Evolutionary conservation across 2,888 invertebrate genomes (phyloP), one percentile per base, ranked within the genome.

Genomic region (Metopia argyrocephala): DNA sequence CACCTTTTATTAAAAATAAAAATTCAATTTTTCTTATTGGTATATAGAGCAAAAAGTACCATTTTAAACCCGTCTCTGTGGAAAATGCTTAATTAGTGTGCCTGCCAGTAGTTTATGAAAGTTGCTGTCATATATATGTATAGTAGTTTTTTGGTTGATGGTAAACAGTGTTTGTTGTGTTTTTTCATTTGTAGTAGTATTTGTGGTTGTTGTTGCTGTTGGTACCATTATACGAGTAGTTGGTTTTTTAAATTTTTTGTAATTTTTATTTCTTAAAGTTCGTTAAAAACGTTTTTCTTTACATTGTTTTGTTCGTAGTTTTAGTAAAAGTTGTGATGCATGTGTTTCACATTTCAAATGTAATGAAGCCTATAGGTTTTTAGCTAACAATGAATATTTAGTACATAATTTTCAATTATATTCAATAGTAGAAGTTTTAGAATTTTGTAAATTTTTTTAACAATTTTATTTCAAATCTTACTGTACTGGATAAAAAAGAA

Each of bases 201-300:
- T 75, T 85, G 85, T 84, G 84, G 85, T 85, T 86, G 86, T 50
- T 23, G 27, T 70, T 61, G 48, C 46, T 69, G 52, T 62, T 68
- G 73, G 69, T 66, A 38, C 69, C 74, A 76, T 61, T 61, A 48
- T 68, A 25, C 9, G 23, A 23, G 23, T 21, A 61, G 46, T 62
- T 62, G 46, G 62, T 62, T 62, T 23, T 45, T 52, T 28, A 57
- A 25, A n/a, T n/a, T n/a, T n/a, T n/a, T n/a, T n/a, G n/a, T n/a
- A n/a, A n/a, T n/a, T n/a, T n/a, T n/a, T n/a, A n/a, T n/a, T n/a
- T n/a, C n/a, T n/a, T n/a, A n/a, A 21, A 23, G n/a, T 27, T 61
- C 25, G 27, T 38, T 31, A 31, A 31, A 12, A 31, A 31, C 31
- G 31, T 0, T 31, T 31, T 3, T 12, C 12, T 31, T 31, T 12